Evolutionary conservation across 2,113 vertebrate species (phyloP), one percentile per base, ranked within the genome.

Genomic region (Petroica traversi): DNA sequence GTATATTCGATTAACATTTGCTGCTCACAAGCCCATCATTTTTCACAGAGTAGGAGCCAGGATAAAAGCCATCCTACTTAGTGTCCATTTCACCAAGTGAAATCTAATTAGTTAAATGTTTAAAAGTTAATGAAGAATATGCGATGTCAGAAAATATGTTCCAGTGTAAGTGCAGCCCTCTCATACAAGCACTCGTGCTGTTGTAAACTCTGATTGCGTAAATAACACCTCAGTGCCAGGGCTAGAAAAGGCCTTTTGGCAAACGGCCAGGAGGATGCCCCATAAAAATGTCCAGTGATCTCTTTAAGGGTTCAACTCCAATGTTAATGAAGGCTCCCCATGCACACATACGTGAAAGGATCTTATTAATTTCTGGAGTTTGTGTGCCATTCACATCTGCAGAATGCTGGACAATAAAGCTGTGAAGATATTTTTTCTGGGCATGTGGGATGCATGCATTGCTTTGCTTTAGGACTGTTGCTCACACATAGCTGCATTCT

Each of bases 91-190:
- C 43, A 36, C 68, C 80, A 94, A 97, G 79, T 51, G 61, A 96
- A 94, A 95, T 95, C 73, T 94, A 97, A 96, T 96, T 95, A 97
- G 76, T 91, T 85, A 91, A 95, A 95, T 94, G 91, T 92, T 95
- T 94, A 88, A 85, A 96, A 96, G 82, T 89, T 95, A 96, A 95
- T 96, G 78, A 97, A 95, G 94, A 92, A 93, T 80, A 79, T 33
- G 76, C 12, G 6, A 66, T 95, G 80, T 76, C 82, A 94, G 63
- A 87, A 88, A 95, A 85, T 85, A 58, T 23, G 29, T 93, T 57
- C 71, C 89, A 66, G 75, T 87, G 49, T 45, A 96, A 96, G 69
- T 92, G 75, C 43, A 66, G 12, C 63, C n/a, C 28, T 72, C 95
- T 95, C 57, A 33, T 45, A 83, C 54, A 86, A 94, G 83, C 73